phyloP scores from a whole-genome alignment of 2,113 vertebrate genomes.

The Oryctolagus cuniculus region mOryCun1.1 NC_091443.1:28433001-28433500 shows the following conservation, averaged over 20 bases:
- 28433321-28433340: not conserved
- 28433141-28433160: not conserved
- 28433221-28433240: not conserved
- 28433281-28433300: not conserved
- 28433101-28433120: not conserved
- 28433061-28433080: not conserved
- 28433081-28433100: not conserved
- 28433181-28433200: not conserved
- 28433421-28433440: not conserved
- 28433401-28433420: constrained; percentile 33
- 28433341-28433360: not conserved
- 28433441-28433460: not conserved
- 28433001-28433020: not conserved
- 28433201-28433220: too few relatives aligned
- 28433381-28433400: not conserved
- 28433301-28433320: not conserved
- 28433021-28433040: not conserved
- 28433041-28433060: not conserved
- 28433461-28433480: not conserved
- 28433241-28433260: not conserved
- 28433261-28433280: not conserved
- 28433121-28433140: not conserved
- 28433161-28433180: not conserved
- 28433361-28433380: not conserved
- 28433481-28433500: not conserved